Percentiles rank a stretch among this genome's conserved stretches.
phyloP scores from a whole-genome alignment of 2,113 vertebrate genomes.

The Myrmecophaga tridactyla region DNA sequence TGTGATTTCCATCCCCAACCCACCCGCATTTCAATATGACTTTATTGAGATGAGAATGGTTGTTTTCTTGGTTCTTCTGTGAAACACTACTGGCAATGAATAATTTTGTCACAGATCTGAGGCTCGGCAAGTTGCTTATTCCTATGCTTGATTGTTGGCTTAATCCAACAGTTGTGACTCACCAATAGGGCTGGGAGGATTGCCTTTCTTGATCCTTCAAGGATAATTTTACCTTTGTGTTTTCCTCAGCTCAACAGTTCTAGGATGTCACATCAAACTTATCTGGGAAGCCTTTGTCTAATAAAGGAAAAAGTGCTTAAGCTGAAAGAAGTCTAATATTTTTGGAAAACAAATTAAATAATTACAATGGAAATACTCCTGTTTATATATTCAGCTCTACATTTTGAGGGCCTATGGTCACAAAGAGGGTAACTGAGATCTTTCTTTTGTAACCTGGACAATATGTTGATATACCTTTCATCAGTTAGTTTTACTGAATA shows the following conservation, averaged over 20 bases:
- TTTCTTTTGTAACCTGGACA: background rate
- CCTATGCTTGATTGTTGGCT: background rate
- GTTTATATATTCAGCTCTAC: background rate
- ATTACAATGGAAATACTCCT: constrained; percentile 18
- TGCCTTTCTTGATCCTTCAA: background rate
- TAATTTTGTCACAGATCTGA: constrained; percentile 23
- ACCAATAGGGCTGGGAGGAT: background rate
- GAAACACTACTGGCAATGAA: constrained; percentile 23
- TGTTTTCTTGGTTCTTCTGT: background rate
- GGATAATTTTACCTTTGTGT: background rate
- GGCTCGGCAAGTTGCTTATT: background rate
- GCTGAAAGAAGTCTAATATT: background rate
- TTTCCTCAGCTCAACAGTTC: constrained; percentile 15
- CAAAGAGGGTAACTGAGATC: background rate
- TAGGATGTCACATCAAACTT: background rate
- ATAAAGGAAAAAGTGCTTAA: constrained; percentile 18
- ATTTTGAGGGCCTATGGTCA: background rate
- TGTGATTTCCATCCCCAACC: background rate
- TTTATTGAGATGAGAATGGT: background rate
- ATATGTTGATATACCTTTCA: background rate
- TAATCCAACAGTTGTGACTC: constrained; percentile 38
- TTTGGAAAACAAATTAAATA: background rate
- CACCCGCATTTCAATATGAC: background rate
- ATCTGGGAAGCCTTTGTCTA: background rate
- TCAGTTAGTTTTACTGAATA: constrained; percentile 9